A percentile compares a stretch with the other conserved stretches of the same genome.
phyloP scores from a whole-genome alignment of 2,113 vertebrate species.

The Dendrocopos noguchii region DNA sequence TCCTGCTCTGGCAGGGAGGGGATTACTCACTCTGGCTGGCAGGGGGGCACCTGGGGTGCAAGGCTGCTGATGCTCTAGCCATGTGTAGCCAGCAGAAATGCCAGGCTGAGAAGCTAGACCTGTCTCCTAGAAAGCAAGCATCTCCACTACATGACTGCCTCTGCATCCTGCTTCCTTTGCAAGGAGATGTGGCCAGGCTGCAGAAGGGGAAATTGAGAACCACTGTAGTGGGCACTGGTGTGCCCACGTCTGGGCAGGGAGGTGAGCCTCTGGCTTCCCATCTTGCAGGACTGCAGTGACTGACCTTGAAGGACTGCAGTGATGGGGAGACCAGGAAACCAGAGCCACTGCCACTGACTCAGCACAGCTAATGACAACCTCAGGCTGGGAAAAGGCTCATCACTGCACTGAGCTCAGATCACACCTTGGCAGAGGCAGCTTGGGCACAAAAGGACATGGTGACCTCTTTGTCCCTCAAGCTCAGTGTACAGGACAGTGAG shows the following conservation, averaged over 20 bases:
- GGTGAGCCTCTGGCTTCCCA: neutral
- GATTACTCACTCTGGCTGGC: neutral
- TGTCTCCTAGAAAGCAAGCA: neutral
- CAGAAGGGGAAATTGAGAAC: neutral
- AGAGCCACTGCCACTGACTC: neutral
- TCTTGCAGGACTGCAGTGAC: neutral
- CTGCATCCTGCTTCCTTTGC: neutral
- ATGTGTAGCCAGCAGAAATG: neutral
- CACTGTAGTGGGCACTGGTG: neutral
- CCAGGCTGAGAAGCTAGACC: neutral
- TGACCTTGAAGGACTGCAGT: neutral
- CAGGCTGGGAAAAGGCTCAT: neutral
- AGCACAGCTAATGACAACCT: neutral
- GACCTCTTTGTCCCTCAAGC: neutral
- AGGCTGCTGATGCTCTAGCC: neutral
- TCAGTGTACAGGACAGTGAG: neutral
- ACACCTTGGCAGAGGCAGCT: accelerated
- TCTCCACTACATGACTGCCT: neutral
- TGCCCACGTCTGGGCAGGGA: neutral
- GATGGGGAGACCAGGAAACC: neutral
- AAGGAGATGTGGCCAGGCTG: neutral
- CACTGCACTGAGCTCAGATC: neutral
- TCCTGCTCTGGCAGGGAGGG: neutral
- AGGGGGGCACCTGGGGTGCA: neutral
- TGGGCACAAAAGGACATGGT: neutral